Evolutionary conservation across 1,140 invertebrate genomes (phyloP).

Genomic region (Phenacoccus solenopsis): DNA sequence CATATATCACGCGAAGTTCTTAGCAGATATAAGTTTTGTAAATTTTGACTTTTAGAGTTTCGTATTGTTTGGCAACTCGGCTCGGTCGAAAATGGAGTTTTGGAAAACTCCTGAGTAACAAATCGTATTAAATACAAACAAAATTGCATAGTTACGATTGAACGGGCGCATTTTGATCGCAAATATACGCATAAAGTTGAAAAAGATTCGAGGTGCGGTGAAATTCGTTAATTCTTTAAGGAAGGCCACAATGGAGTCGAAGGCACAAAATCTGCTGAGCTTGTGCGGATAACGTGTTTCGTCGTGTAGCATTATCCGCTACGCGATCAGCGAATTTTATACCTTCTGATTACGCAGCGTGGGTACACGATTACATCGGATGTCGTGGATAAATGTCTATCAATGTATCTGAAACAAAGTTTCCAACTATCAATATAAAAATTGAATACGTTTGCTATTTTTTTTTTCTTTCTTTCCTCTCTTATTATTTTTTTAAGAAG

Average conservation of each 20-base stretch:
- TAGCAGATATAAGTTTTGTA: background rate
- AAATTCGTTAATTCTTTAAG: background rate
- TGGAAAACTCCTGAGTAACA: background rate
- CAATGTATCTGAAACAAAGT: too few relatives aligned
- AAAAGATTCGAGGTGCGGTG: background rate
- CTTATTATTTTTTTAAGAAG: too few relatives aligned
- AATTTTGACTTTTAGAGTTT: conserved; percentile 3
- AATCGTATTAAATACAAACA: conserved; percentile 3
- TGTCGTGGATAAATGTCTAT: too few relatives aligned
- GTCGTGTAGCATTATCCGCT: background rate
- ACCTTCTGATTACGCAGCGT: too few relatives aligned
- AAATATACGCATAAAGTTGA: too few relatives aligned
- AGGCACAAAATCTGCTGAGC: background rate
- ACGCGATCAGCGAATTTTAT: background rate
- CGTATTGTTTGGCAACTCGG: background rate
- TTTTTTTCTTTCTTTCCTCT: too few relatives aligned
- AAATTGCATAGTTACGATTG: conserved; percentile 2
- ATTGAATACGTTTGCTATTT: too few relatives aligned
- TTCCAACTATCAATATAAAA: too few relatives aligned
- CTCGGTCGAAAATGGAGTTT: background rate
- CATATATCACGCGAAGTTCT: background rate
- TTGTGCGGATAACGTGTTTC: background rate
- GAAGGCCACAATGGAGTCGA: background rate
- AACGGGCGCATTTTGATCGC: background rate
- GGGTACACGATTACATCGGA: too few relatives aligned